A percentile compares a stretch with the other conserved stretches of the same genome.
These are phyloP conservation scores for Scaptomyza caliginosa DNA, from an alignment of 2,888 invertebrate genomes.

Conservation along the genomic window DNA sequence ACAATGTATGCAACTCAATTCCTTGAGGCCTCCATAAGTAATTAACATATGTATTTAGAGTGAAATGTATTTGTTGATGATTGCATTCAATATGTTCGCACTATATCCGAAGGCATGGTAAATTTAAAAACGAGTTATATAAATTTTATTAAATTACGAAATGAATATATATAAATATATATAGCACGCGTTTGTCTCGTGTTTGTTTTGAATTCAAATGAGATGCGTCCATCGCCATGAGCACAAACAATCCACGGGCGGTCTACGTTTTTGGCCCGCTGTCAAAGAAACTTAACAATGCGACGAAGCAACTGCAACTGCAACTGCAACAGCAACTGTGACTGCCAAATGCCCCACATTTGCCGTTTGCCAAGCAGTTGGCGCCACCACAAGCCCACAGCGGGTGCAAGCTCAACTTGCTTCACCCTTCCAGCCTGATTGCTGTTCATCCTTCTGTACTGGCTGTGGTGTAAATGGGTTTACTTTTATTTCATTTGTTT, in stretches of 20 bases:
- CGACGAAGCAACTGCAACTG: slow-evolving; percentile 49
- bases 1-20: neutral
- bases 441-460: slow-evolving; percentile 40
- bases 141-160: neutral
- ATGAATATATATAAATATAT: neutral
- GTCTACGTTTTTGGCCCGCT: slow-evolving; percentile 64
- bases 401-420: neutral
- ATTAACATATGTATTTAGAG: too few species aligned
- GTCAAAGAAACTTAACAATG: slow-evolving; percentile 78
- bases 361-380: slow-evolving; percentile 62
- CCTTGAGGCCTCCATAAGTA: too few species aligned
- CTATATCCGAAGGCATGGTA: neutral
- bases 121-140: neutral
- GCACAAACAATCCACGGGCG: slow-evolving; percentile 29
- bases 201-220: neutral
- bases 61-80: neutral
- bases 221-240: slow-evolving; percentile 1
- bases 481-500: slow-evolving; percentile 78
- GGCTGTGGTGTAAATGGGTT: slow-evolving; percentile 76
- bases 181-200: neutral
- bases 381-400: slow-evolving; percentile 33
- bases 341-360: slow-evolving; percentile 76
- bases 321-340: slow-evolving; percentile 39
- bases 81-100: neutral
- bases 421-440: neutral